phyloP scores from a whole-genome alignment of 2,113 vertebrate genomes.

The Percina caprodes region DNA sequence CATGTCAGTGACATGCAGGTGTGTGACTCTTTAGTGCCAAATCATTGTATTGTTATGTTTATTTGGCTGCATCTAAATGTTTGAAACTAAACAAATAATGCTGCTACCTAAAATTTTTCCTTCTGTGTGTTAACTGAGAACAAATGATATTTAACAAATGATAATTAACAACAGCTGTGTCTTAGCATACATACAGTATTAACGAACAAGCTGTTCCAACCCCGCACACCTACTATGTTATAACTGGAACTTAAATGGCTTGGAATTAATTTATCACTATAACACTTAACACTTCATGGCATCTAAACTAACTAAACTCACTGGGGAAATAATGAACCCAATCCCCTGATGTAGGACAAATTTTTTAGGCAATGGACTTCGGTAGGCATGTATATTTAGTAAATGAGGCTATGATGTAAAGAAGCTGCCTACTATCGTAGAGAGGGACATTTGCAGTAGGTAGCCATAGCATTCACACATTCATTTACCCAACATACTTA shows the following conservation, averaged over 20 bases:
- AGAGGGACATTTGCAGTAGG: not conserved
- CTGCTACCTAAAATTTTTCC: not conserved
- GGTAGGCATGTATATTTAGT: not conserved
- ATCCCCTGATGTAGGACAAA: not conserved
- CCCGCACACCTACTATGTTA: not conserved
- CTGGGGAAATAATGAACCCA: conserved; percentile 21
- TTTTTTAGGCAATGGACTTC: conserved; percentile 11
- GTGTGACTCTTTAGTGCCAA: not conserved
- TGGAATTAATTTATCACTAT: conserved; percentile 9
- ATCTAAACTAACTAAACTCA: conserved; percentile 20
- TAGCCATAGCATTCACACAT: conserved; percentile 10
- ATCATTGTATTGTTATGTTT: not conserved
- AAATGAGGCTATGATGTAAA: not conserved
- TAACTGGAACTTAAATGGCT: not conserved
- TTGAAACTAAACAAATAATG: not conserved
- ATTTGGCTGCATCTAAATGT: not conserved
- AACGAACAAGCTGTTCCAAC: not conserved
- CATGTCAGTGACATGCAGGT: not conserved
- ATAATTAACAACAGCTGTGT: conserved; percentile 4
- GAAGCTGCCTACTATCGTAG: not conserved
- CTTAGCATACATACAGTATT: conserved; percentile 8
- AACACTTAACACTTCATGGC: not conserved
- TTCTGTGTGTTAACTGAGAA: conserved; percentile 3
- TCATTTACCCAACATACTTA: not conserved
- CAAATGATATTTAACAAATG: not conserved